These are phyloP conservation scores for Notoglanidium macrostoma DNA, from an alignment of 2,797 vertebrate species.

Conservation along the genomic window DNA sequence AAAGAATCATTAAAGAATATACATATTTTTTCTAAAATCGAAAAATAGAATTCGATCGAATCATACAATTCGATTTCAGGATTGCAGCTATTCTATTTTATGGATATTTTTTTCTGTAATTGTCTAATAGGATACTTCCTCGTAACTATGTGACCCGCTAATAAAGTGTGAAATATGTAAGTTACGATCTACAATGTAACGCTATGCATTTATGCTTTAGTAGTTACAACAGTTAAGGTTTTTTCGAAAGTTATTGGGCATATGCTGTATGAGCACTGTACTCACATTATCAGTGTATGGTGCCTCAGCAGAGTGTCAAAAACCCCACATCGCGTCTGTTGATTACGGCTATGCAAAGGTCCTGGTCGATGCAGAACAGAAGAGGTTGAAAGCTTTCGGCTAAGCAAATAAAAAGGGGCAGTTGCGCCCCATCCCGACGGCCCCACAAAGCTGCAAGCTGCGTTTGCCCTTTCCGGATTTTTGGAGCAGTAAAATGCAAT, in stretches of 20 bases:
- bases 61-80: not conserved
- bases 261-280: slow-evolving; percentile 32
- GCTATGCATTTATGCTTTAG: not conserved
- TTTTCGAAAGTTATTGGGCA: not conserved
- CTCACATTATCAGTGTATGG: slow-evolving; percentile 14
- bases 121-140: not conserved
- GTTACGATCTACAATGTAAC: not conserved
- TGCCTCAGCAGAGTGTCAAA: slow-evolving; percentile 17
- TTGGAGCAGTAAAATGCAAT: slow-evolving; percentile 10
- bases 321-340: slow-evolving; percentile 21
- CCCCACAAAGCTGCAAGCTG: slow-evolving; percentile 67
- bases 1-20: not conserved
- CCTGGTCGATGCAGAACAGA: slow-evolving; percentile 28
- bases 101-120: not conserved
- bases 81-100: not conserved
- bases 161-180: not conserved
- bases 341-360: slow-evolving; percentile 31
- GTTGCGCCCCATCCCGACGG: slow-evolving; percentile 72
- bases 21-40: not conserved
- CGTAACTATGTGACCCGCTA: not conserved
- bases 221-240: not conserved
- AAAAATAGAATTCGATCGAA: not conserved
- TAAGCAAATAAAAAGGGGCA: slow-evolving; percentile 57
- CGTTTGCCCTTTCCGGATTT: slow-evolving; percentile 40
- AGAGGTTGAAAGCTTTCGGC: slow-evolving; percentile 32